phyloP scores from a whole-genome alignment of 2,888 invertebrate species.

The Pocota personata region DNA sequence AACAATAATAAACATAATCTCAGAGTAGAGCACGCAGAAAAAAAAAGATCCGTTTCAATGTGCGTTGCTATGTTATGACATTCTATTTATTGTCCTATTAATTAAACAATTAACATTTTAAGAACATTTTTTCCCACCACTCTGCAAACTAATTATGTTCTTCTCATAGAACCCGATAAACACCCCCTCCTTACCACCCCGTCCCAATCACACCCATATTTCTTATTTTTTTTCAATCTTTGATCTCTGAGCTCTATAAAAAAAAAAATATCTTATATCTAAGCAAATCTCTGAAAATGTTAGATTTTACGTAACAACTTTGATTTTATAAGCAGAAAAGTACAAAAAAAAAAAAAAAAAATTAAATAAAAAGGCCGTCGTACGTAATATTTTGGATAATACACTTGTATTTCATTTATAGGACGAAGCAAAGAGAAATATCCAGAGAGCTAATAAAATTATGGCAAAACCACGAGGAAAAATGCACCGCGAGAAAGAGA shows the following conservation, averaged over 20 bases:
- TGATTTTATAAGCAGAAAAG: conserved; percentile 70
- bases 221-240: conserved; percentile 25
- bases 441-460: conserved; percentile 1
- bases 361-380: conserved; percentile 67
- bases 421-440: conserved; percentile 34
- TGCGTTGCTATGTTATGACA: conserved; percentile 34
- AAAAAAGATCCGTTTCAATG: not conserved
- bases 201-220: conserved; percentile 12
- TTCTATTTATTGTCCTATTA: conserved; percentile 19
- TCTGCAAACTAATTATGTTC: conserved; percentile 1
- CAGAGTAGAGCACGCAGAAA: not conserved
- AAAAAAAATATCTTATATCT: conserved; percentile 20
- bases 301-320: conserved; percentile 73
- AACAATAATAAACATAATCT: conserved; percentile 31
- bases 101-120: conserved; percentile 23
- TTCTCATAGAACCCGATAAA: conserved; percentile 1
- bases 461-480: conserved; percentile 8
- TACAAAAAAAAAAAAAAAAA: conserved; percentile 44
- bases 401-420: conserved; percentile 68
- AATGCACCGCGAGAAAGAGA: not conserved
- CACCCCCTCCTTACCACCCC: not conserved
- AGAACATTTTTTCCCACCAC: not conserved
- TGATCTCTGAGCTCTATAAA: conserved; percentile 46
- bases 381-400: conserved; percentile 73
- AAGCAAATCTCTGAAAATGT: conserved; percentile 66